Conservation (phyloP, 2,113 vertebrate species). For the Campylorhamphus procurvoides region DNA sequence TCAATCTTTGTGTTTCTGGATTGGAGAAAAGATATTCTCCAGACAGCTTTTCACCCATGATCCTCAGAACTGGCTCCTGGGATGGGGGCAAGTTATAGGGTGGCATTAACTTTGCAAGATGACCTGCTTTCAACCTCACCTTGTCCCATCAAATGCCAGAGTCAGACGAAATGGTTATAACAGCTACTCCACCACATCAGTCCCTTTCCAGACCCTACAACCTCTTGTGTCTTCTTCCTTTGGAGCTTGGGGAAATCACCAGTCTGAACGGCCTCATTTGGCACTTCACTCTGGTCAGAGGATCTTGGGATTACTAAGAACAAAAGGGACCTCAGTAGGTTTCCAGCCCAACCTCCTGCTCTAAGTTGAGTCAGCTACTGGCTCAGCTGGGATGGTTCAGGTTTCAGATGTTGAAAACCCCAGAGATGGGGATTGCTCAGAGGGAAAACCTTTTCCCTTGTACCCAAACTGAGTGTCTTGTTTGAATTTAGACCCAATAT, state of each 20-base stretch:
- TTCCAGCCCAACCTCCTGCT: neutral
- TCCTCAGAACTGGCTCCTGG: neutral
- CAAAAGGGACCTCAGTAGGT: neutral
- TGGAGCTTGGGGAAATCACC: neutral
- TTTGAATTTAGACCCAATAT: neutral
- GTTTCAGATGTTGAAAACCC: neutral
- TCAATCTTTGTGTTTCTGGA: neutral
- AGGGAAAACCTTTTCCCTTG: neutral
- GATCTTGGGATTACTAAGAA: neutral
- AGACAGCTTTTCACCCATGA: neutral
- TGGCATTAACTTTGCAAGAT: neutral
- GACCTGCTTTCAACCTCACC: neutral
- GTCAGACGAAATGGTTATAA: neutral
- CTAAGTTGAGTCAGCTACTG: neutral
- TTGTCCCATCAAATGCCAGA: neutral
- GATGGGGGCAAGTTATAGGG: neutral
- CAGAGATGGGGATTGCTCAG: accelerated
- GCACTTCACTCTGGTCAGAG: neutral
- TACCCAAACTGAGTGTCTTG: neutral
- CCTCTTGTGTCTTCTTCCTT: neutral
- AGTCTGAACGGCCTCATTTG: neutral
- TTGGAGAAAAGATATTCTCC: neutral
- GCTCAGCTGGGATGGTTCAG: neutral
- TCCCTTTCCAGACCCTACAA: neutral
- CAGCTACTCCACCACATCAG: neutral